Base-by-base conservation (phyloP, 2,888 invertebrate genomes). In the Dorcus parallelipipedus region DNA sequence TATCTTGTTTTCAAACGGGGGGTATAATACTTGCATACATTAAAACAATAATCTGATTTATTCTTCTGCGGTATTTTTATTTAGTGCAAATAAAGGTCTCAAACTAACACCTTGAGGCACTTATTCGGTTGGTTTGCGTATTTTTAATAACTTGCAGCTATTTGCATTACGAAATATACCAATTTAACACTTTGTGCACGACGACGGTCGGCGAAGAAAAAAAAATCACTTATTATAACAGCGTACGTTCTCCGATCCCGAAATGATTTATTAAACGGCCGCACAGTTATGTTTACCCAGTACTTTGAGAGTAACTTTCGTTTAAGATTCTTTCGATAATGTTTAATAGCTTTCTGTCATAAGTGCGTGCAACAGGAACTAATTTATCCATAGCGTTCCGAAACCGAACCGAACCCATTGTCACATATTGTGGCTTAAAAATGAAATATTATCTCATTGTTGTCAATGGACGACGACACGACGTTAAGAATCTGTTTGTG, bases 321-420 rank as follows among this genome's bases (percentile, higher is more conserved):
- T 41, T 52, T 52, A 40, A 52, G 52, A 52, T 52, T 6, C 14
- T 23, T 38, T 26, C 41, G 52, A 52, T 52, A 52, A 41, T 20
- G 41, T 41, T 41, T 52, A 52, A 52, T 52, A 52, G 52, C 42
- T 52, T 47, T 47, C 47, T 47, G 47, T 47, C 47, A 47, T 47
- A 47, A 5, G 47, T 14, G 26, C 43, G 47, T 47, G 26, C 47
- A 47, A 47, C 47, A 47, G 47, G 47, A 47, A 47, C 47, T 26
- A 47, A 47, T 47, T 47, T 47, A 47, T n/a, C 42, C 47, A 20
- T 20, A 47, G 47, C 17, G 47, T 47, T n/a, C 47, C 47, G n/a
- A 7, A 20, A 10, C 14, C 20, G 43, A 17, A 17, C 20, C 43
- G 14, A 20, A 14, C 43, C 17, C 20, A 20, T 42, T 14, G 17